Base-by-base conservation (phyloP, 64 coral and sea anemone species). In the Montipora cactus region DNA sequence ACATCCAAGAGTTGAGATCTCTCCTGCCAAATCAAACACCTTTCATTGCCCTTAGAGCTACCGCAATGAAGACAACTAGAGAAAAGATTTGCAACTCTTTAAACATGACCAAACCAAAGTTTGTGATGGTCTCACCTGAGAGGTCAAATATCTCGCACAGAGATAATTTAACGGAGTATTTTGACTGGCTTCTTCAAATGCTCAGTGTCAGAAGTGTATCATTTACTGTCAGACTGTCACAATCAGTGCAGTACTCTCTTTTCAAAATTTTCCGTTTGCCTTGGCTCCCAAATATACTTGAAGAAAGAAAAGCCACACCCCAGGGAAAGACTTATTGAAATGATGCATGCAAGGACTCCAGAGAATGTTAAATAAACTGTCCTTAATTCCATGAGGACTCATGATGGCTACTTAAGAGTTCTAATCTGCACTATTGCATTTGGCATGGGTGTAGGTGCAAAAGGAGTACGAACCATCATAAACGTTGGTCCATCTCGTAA, bases 271-370 rank as follows among this genome's bases (percentile, higher is more conserved):
- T 45, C 74, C 13, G 52, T 55, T 55, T 55, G 52, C 0, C 52
- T 55, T 55, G 52, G 52, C 0, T 55, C 52, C 61, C 10, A 66
- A 1, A 66, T 15, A 66, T 66, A 18, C 11, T 12, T 66, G 61
- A 66, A 15, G 61, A 12, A 66, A 66, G 37, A 77, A 47, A 47
- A 77, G 7, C 45, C 12, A 44, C 49, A 28, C 23, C 44, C 11
- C 49, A 75, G 49, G 47, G 47, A 75, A 58, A 4, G 50, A 0
- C 18, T 76, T 84, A 69, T 84, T 10, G 90, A 92, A 59, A 84
- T 92, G 80, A 12, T 92, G 47, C 90, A 84, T 64, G 81, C 70
- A 6, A 52, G 67, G 45, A 84, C 79, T 74, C 80, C 90, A 52
- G 21, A n/a, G 10, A 71, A 37, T 67, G 64, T 44, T 11, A 85